Conservation (phyloP, 1,140 invertebrate genomes). For the Eumaeus atala region DNA sequence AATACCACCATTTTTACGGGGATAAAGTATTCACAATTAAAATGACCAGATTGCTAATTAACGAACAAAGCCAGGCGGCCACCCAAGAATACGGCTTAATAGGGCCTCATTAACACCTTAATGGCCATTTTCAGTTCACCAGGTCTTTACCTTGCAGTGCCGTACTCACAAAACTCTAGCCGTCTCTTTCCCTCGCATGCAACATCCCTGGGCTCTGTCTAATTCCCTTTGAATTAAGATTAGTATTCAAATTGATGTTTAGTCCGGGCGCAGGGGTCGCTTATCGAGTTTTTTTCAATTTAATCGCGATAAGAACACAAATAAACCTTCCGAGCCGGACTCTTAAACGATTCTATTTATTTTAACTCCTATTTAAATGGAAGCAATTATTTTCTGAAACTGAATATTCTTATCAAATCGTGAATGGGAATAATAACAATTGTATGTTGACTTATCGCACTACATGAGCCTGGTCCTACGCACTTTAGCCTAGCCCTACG, state of each 20-base stretch:
- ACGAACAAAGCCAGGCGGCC: slow-evolving; percentile 56
- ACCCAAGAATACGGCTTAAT: slow-evolving; percentile 70
- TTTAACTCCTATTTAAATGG: slow-evolving; percentile 9
- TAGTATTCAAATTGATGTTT: slow-evolving; percentile 68
- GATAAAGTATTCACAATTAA: slow-evolving; percentile 11
- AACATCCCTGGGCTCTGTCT: slow-evolving; percentile 37
- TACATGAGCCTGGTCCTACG: too few relatives aligned
- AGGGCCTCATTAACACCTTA: slow-evolving; percentile 71
- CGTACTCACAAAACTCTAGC: background rate
- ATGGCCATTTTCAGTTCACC: slow-evolving; percentile 68
- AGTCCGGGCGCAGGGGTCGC: slow-evolving; percentile 57
- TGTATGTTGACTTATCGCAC: too few relatives aligned
- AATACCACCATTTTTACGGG: background rate
- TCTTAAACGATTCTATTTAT: slow-evolving; percentile 15
- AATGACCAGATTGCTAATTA: slow-evolving; percentile 39
- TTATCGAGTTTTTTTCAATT: slow-evolving; percentile 56
- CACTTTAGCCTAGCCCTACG: too few relatives aligned
- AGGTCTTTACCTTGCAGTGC: slow-evolving; percentile 51
- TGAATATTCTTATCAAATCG: too few relatives aligned
- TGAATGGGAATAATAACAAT: too few relatives aligned
- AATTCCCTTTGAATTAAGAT: slow-evolving; percentile 67
- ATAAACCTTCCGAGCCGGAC: slow-evolving; percentile 6
- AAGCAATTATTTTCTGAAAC: too few relatives aligned
- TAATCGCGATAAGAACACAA: slow-evolving; percentile 42
- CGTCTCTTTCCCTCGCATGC: background rate